A percentile compares a stretch with the other conserved stretches of the same genome.
phyloP scores from a whole-genome alignment of 92 coral and sea anemone genomes.

The Umimayanthus kanabou region DNA sequence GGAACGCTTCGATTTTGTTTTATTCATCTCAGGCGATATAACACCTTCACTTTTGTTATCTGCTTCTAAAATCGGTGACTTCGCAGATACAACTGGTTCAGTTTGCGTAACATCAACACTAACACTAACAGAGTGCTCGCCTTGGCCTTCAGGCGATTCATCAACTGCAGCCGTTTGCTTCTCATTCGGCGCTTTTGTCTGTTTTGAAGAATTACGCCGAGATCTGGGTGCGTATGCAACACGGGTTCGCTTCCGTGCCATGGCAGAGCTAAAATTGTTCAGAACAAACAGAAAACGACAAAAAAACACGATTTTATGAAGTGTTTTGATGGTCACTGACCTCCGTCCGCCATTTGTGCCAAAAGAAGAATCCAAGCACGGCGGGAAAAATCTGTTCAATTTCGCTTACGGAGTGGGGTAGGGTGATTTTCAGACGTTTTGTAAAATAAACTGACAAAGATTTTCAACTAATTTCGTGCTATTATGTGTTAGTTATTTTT shows the following conservation, averaged over 20 bases:
- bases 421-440: background rate
- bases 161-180: slow-evolving; percentile 9
- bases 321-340: background rate
- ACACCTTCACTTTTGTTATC: background rate
- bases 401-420: background rate
- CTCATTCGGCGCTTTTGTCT: background rate
- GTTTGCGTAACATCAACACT: background rate
- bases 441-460: too few species aligned
- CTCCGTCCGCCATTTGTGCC: slow-evolving; percentile 37
- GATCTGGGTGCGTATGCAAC: slow-evolving; percentile 47
- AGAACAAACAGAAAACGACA: background rate
- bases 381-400: slow-evolving; percentile 31
- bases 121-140: background rate
- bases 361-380: slow-evolving; percentile 12
- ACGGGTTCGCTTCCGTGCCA: slow-evolving; percentile 47
- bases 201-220: slow-evolving; percentile 43
- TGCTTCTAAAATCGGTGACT: background rate
- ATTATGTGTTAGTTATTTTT: too few species aligned
- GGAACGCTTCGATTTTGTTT: background rate
- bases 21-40: background rate
- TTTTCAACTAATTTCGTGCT: background rate
- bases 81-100: background rate
- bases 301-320: background rate
- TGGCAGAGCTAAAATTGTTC: background rate
- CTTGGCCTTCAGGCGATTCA: background rate